Base-by-base conservation (phyloP, 2,797 vertebrate genomes). In the Spinus pinus region DNA sequence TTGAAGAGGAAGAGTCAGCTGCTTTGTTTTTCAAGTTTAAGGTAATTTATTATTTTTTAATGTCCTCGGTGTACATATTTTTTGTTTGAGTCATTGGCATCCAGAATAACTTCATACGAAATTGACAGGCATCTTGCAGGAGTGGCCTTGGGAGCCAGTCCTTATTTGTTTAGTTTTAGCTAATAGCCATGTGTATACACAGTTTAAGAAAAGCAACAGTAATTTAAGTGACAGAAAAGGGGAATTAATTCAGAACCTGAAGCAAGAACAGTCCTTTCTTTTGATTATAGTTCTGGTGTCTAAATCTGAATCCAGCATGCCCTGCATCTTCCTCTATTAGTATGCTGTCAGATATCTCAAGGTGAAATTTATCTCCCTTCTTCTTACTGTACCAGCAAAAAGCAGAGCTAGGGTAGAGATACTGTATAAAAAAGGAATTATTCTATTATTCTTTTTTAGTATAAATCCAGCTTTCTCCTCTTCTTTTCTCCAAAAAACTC, bases 221-320 rank as follows among this genome's bases (percentile, higher is more conserved):
- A 67, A 82, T 87, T 90, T 51, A 90, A 72, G 51, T 84, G 83
- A 88, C 60, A 80, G 81, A 81, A 88, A 70, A 72, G 24, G 33
- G 56, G 41, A 95, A 95, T 90, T 78, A 86, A 84, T 95, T 90
- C 78, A 93, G 60, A 88, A 60, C 82, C 67, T 85, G 90, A 80
- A 86, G 78, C 71, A 88, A 73, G 67, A 92, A 9, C 31, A 86
- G 39, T 86, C 42, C 20, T 78, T 91, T 91, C 67, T 78, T 89
- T 80, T 74, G 49, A 78, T 88, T 93, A 50, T 46, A 58, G 37
- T 69, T 92, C 81, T 86, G 61, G 31, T 53, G 51, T 70, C 71
- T 77, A 60, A 81, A 77, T 88, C 78, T 66, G 62, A 81, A 90
- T 70, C 51, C 37, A 82, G 67, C 22, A 25, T 54, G 46, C 61